A percentile compares a stretch with the other conserved stretches of the same genome.
Conservation (phyloP, 2,888 invertebrate genomes). For the Drosophila stalkeri region DNA sequence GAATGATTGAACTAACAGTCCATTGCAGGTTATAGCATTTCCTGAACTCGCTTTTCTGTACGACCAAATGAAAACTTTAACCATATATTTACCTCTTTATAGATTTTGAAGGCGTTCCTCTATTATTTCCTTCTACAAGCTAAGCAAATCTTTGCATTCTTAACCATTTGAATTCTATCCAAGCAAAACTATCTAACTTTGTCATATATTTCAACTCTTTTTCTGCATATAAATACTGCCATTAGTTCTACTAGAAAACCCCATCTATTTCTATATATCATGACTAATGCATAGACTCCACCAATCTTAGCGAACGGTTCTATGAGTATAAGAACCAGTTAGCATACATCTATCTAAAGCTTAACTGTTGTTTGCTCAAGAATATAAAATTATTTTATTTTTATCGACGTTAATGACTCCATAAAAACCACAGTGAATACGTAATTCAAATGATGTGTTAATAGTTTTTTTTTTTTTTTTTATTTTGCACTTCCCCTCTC, state of each 20-base stretch:
- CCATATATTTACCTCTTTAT: too few species aligned
- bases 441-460: conserved; percentile 18
- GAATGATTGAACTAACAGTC: too few species aligned
- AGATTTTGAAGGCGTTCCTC: too few species aligned
- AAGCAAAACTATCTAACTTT: neutral
- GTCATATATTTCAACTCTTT: neutral
- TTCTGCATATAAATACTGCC: neutral
- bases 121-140: too few species aligned
- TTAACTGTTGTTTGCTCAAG: neutral
- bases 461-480: conserved; percentile 3
- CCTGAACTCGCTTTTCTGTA: too few species aligned
- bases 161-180: too few species aligned
- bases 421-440: conserved; percentile 1
- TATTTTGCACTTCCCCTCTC: neutral
- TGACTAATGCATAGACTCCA: too few species aligned
- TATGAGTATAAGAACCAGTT: neutral
- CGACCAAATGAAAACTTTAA: too few species aligned
- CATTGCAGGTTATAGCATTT: too few species aligned
- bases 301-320: neutral
- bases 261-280: neutral
- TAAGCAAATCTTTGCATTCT: too few species aligned
- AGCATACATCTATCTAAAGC: neutral
- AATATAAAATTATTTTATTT: conserved; percentile 1
- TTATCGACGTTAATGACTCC: neutral
- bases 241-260: neutral